A percentile compares a stretch with the other conserved stretches of the same genome.
Conservation (phyloP, 1,140 invertebrate species). For the Zaprionus taronus region DNA sequence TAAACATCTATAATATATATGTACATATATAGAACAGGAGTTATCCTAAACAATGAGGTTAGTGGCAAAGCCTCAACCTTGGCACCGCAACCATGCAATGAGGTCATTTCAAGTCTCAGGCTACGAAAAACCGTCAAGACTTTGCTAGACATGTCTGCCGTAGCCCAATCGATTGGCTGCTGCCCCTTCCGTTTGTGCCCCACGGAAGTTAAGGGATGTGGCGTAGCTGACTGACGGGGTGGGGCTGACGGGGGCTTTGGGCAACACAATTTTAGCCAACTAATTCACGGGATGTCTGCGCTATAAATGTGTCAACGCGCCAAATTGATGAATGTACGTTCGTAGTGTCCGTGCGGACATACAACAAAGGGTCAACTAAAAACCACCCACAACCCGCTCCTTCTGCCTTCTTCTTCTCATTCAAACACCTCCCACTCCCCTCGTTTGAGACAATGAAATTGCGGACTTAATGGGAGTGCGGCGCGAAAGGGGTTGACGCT, state of each 20-base stretch:
- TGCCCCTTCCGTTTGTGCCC: background rate
- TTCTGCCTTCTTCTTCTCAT: background rate
- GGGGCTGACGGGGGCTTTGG: background rate
- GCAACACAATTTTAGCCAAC: slow-evolving; percentile 44
- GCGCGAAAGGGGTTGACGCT: slow-evolving; percentile 48
- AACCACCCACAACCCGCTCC: slow-evolving; percentile 3
- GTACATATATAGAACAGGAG: too few relatives aligned
- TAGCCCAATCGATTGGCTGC: slow-evolving; percentile 17
- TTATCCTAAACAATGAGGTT: background rate
- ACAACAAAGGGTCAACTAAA: slow-evolving; percentile 40
- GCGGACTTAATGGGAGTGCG: slow-evolving; percentile 32
- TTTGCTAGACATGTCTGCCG: slow-evolving; percentile 26
- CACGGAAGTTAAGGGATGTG: background rate
- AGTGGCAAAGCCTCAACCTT: background rate
- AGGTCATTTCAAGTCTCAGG: background rate
- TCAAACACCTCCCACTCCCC: background rate
- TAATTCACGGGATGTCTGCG: slow-evolving; percentile 54
- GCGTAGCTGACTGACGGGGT: background rate
- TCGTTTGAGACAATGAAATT: background rate
- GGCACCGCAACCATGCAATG: background rate
- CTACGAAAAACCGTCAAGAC: background rate
- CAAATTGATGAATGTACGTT: slow-evolving; percentile 67
- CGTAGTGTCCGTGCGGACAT: background rate
- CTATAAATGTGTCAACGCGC: slow-evolving; percentile 75
- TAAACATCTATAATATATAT: too few relatives aligned